These are phyloP conservation scores for Botia almorhae DNA, from an alignment of 2,797 vertebrate species.

Conservation along the genomic window DNA sequence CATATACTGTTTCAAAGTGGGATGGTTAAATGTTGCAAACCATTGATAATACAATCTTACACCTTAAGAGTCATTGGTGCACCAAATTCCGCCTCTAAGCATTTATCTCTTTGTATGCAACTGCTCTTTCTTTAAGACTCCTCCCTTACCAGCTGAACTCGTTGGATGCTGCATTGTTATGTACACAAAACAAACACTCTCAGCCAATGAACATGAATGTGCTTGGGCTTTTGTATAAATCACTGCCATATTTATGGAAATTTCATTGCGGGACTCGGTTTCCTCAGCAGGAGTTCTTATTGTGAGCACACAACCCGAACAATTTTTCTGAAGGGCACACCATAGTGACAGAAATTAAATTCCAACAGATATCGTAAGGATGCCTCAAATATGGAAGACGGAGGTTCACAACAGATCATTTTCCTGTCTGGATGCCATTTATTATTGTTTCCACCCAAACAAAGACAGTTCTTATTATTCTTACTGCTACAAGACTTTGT, in stretches of 20 bases:
- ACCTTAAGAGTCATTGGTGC: not conserved
- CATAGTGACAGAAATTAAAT: conserved; percentile 1
- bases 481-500: conserved; percentile 17
- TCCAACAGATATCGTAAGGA: conserved; percentile 2
- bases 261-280: not conserved
- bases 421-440: conserved; percentile 30
- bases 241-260: conserved; percentile 17
- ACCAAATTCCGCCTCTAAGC: not conserved
- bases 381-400: not conserved
- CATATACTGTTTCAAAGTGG: not conserved
- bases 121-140: not conserved
- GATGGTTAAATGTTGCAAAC: not conserved
- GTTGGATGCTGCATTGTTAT: conserved; percentile 9
- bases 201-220: not conserved
- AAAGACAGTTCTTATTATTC: conserved; percentile 12
- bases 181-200: not conserved
- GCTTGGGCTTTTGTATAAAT: not conserved
- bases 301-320: not conserved
- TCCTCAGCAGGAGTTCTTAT: not conserved
- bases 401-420: not conserved
- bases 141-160: not conserved
- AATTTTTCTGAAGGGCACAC: conserved; percentile 17
- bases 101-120: not conserved
- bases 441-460: conserved; percentile 35
- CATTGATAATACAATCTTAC: not conserved